Base-by-base conservation (phyloP, 2,113 vertebrate species). In the Ranitomeya imitator region DNA sequence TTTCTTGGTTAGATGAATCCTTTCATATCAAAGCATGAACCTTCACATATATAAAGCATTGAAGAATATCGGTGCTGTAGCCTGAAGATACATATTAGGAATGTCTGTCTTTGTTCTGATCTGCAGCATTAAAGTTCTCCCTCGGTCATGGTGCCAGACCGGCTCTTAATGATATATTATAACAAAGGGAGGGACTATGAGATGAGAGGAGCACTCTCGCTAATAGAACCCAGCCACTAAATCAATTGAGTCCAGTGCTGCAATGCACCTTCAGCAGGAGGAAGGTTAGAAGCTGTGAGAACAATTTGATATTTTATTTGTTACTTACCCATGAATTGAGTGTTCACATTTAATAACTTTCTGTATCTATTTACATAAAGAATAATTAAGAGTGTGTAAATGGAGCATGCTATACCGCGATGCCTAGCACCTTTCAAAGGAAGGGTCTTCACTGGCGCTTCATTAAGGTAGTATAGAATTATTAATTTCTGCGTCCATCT, bases 201-300 rank as follows among this genome's bases (percentile, higher is more conserved):
- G 79, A 92, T 91, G 91, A 93, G 92, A 94, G 15, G 76, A 93
- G 91, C 0, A 86, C 90, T 93, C 91, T 93, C 74, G 73, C 92
- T 95, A 95, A 95, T 94, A 94, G 90, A 91, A 94, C 76, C 81
- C 85, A 93, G 92, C 92, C 91, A 93, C 91, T 94, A 93, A 94
- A 94, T 95, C 94, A 94, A 90, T 95, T 91, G 90, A 89, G 89
- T 31, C 90, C 76, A 63, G 90, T 93, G 89, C 91, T 92, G 90
- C 92, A 89, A 0, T 92, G 85, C 89, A 91, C 90, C 91, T 94
- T 90, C 13, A 0, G 85, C 71, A 80, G 91, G 81, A 52, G 19
- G 2, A 92, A 91, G 88, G 89, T 91, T 93, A 88, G 82, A 69
- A 92, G 86, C 76, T 73, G 85, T 59, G 55, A 76, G 79, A 91